These are phyloP conservation scores for roundworm (Caenorhabditis elegans) DNA, from an alignment of 1,140 invertebrate species.

Conservation along the genomic window WBcel235 BX284604.4:1070501-1071000, in stretches of 20 bases:
- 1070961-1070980: too few species aligned
- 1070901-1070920: too few species aligned
- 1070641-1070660: background rate
- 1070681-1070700: background rate
- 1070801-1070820: too few species aligned
- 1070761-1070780: too few species aligned
- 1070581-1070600: background rate
- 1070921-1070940: too few species aligned
- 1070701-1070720: background rate
- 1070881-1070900: too few species aligned
- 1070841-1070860: too few species aligned
- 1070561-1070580: background rate
- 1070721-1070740: background rate
- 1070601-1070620: background rate
- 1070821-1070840: too few species aligned
- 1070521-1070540: background rate
- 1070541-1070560: background rate
- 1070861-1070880: too few species aligned
- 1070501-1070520: background rate
- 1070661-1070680: background rate
- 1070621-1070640: background rate
- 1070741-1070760: background rate
- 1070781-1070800: too few species aligned
- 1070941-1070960: too few species aligned
- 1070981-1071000: too few species aligned